Percentiles rank a stretch among this genome's conserved stretches.
phyloP scores from a whole-genome alignment of 2,113 vertebrate genomes.

The Paracanthobrama guichenoti region DNA sequence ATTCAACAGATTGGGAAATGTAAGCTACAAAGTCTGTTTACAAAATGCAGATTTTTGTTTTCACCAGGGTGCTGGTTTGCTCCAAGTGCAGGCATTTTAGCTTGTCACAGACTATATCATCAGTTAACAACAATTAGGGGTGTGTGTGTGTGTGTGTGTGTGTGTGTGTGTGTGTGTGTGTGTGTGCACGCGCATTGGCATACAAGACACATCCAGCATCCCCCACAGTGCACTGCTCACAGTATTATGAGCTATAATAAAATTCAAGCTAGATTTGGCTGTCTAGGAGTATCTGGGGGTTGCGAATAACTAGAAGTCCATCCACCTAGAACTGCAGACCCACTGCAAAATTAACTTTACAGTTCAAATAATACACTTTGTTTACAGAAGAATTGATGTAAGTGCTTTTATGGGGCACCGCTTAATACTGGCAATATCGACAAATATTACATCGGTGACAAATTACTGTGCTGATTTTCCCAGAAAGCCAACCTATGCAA shows the following conservation, averaged over 20 bases:
- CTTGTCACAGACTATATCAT: constrained; percentile 15
- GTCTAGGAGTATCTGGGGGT: not conserved
- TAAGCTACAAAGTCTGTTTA: constrained; percentile 24
- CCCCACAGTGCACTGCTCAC: not conserved
- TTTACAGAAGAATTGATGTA: not conserved
- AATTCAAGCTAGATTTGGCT: constrained; percentile 6
- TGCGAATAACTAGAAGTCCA: constrained; percentile 18
- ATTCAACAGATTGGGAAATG: constrained; percentile 4
- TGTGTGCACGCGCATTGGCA: not conserved
- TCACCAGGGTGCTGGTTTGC: not conserved
- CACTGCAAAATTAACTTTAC: not conserved
- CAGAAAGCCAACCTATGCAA: not conserved
- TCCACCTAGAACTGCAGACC: not conserved
- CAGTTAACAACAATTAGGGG: constrained; percentile 10
- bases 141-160: too few species aligned
- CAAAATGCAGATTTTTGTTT: constrained; percentile 34
- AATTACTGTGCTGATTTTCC: not conserved
- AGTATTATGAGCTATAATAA: constrained; percentile 20
- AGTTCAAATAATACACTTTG: not conserved
- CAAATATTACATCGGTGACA: not conserved
- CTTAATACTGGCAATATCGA: not conserved
- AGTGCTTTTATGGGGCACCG: not conserved
- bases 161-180: not conserved
- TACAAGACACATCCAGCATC: constrained; percentile 6
- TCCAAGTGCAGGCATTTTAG: not conserved